phyloP scores from a whole-genome alignment of 2,797 vertebrate species.

The Geotria australis region DNA sequence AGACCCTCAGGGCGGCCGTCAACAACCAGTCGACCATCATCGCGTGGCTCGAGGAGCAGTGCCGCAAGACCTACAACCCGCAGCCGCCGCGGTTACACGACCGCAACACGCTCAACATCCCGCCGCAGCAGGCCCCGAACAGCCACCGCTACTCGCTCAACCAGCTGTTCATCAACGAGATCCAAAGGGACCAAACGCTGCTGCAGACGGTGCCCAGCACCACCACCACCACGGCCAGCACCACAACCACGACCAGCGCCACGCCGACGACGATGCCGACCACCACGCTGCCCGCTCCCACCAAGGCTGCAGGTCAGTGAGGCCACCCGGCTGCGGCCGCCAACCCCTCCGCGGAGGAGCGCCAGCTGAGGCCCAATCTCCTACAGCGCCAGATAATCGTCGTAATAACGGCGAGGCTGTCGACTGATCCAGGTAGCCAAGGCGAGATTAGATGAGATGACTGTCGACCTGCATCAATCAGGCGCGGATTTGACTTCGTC shows the following conservation, averaged over 20 bases:
- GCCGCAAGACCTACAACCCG: conserved; percentile 31
- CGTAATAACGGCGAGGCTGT: too few species aligned
- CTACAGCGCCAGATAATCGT: too few species aligned
- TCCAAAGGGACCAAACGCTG: conserved; percentile 37
- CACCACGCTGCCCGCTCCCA: not conserved
- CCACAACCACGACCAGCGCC: not conserved
- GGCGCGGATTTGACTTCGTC: too few species aligned
- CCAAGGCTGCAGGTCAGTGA: not conserved
- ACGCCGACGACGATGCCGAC: not conserved
- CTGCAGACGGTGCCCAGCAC: not conserved
- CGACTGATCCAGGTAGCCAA: too few species aligned
- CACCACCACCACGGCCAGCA: not conserved
- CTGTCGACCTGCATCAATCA: too few species aligned
- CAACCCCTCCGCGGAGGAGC: too few species aligned
- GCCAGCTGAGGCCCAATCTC: too few species aligned
- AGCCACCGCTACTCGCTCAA: conserved; percentile 38
- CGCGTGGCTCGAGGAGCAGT: conserved; percentile 56
- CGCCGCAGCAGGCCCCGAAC: conserved; percentile 47
- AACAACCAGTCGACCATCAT: conserved; percentile 89
- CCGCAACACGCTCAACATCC: conserved; percentile 32
- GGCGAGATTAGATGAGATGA: too few species aligned
- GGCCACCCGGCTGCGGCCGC: too few species aligned
- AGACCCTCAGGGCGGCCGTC: conserved; percentile 44
- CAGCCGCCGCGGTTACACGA: conserved; percentile 5
- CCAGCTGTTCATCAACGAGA: conserved; percentile 45